Evolutionary conservation across 92 coral and sea anemone genomes (phyloP).

Genomic region (Plumapathes pennacea): DNA sequence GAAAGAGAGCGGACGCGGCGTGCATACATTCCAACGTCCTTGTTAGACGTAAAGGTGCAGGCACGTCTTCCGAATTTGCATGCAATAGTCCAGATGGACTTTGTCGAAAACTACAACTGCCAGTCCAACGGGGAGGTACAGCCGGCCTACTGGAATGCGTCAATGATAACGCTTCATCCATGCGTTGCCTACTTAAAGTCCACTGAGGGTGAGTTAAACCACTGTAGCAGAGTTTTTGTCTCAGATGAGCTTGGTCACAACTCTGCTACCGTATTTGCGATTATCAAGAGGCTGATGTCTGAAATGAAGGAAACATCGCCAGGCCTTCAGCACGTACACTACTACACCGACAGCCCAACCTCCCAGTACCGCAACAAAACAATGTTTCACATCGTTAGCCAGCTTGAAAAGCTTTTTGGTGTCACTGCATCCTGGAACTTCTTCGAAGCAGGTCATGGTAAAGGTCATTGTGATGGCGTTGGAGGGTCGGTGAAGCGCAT

Average conservation of each 20-base stretch:
- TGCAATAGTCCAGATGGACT: constrained; percentile 39
- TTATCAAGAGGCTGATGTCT: constrained; percentile 26
- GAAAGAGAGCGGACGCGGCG: too few relatives aligned
- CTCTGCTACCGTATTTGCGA: constrained; percentile 14
- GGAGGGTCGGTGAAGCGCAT: constrained; percentile 37
- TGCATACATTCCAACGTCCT: too few relatives aligned
- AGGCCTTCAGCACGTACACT: constrained; percentile 20
- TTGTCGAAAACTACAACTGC: constrained; percentile 42
- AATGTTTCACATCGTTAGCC: constrained; percentile 18
- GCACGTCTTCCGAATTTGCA: constrained; percentile 19
- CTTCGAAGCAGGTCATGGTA: constrained; percentile 51
- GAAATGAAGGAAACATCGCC: constrained; percentile 1
- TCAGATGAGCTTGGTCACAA: constrained; percentile 36
- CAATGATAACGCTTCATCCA: constrained; percentile 60
- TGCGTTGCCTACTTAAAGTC: constrained; percentile 34
- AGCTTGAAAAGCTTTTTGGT: constrained; percentile 13
- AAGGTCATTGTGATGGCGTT: constrained; percentile 49
- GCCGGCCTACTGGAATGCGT: constrained; percentile 53
- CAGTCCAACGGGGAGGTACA: constrained; percentile 38
- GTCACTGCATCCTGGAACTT: constrained; percentile 40
- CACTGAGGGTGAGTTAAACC: background rate
- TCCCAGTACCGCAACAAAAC: constrained; percentile 65
- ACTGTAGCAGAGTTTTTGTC: constrained; percentile 36
- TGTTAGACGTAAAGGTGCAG: too few relatives aligned
- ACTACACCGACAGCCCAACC: constrained; percentile 50